These are phyloP conservation scores for human DNA, from an alignment of 2,113 vertebrate species.

Conservation along the genomic window DNA sequence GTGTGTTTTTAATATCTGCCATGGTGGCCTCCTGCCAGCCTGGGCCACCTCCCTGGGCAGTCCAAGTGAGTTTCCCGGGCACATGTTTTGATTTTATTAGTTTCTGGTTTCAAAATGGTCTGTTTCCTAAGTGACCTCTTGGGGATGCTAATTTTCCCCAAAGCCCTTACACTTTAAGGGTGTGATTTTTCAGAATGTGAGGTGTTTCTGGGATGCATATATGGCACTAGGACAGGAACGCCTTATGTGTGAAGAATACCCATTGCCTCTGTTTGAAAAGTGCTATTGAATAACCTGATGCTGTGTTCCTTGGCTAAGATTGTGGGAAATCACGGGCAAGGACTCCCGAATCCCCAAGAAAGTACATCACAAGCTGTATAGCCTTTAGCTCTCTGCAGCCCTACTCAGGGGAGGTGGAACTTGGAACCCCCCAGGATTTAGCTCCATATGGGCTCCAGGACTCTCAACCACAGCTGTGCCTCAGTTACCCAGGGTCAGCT, in stretches of 20 bases:
- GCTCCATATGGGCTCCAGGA: neutral
- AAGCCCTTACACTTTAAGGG: neutral
- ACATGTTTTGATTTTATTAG: neutral
- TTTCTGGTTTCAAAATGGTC: neutral
- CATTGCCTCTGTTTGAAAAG: neutral
- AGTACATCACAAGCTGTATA: too few species aligned
- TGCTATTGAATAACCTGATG: neutral
- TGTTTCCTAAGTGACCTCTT: neutral
- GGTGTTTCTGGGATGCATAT: neutral
- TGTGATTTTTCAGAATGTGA: neutral
- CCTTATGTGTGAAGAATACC: neutral
- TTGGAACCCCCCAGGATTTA: neutral
- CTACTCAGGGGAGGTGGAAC: neutral
- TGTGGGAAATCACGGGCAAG: neutral
- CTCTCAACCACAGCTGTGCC: neutral
- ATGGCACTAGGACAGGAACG: neutral
- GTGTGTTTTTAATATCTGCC: neutral
- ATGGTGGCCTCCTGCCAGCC: neutral
- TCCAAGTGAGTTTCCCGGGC: neutral
- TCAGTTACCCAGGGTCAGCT: neutral
- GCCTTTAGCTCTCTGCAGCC: neutral
- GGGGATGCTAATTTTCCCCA: neutral
- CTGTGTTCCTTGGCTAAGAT: neutral
- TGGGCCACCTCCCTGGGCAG: neutral
- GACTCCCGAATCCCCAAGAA: neutral